Evolutionary conservation across 2,113 vertebrate genomes (phyloP).

Genomic region (Athene cunicularia): DNA sequence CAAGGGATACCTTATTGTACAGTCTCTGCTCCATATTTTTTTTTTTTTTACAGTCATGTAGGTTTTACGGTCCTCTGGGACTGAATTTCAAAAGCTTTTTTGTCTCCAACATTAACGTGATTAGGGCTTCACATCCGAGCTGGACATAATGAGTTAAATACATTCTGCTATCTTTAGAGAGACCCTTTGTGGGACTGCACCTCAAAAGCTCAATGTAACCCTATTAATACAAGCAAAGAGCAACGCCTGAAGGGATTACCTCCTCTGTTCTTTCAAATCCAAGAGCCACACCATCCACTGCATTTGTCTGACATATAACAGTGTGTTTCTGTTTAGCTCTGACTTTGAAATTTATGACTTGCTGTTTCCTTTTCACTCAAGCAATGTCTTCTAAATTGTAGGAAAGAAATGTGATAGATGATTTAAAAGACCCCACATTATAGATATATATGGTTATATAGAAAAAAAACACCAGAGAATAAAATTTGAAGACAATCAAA

Average conservation of each 20-base stretch:
- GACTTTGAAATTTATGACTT: neutral
- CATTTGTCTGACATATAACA: neutral
- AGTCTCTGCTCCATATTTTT: neutral
- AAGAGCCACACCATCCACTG: neutral
- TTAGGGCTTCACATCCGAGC: neutral
- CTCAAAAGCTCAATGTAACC: neutral
- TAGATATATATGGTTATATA: neutral
- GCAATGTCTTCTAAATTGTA: neutral
- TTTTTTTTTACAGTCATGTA: neutral
- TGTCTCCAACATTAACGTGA: neutral
- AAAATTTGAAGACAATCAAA: neutral
- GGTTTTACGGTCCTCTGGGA: neutral
- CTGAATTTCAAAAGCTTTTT: neutral
- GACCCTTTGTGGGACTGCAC: neutral
- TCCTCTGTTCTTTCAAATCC: neutral
- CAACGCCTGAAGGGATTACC: neutral
- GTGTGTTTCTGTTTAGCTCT: neutral
- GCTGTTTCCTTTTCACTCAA: neutral
- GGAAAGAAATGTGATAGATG: neutral
- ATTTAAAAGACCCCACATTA: neutral
- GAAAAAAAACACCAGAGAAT: neutral
- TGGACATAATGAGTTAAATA: neutral
- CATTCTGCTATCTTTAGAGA: neutral
- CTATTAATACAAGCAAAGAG: neutral
- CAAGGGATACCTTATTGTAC: neutral